Base-by-base conservation (phyloP, 2,113 vertebrate species). In the Dicerorhinus sumatrensis region DNA sequence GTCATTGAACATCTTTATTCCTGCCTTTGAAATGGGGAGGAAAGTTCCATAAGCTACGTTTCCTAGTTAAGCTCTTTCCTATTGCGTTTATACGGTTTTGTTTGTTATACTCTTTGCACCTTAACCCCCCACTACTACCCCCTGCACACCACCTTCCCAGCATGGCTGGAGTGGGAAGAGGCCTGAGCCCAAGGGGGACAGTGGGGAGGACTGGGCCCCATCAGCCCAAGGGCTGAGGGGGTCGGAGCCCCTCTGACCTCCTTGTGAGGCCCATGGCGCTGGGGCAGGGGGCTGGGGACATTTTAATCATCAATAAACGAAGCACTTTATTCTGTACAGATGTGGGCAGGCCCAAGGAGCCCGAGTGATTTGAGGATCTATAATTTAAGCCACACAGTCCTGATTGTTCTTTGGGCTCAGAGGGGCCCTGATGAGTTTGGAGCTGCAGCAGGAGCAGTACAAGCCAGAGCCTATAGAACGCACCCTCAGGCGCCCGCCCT, bases 251-350 rank as follows among this genome's bases (percentile, higher is more conserved):
- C 97, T 98, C 93, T 96, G 96, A 98, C 98, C 97, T 72, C 98
- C 98, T 81, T 89, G 72, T 75, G 94, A 93, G 81, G 89, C 93
- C 96, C 60, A 2, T 3, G 89, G 95, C 77, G 0, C 95, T 73
- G 95, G 98, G 94, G 92, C 86, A 84, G 96, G 73, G 94, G 83
- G 58, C 94, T 92, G 98, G 98, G 95, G 96, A 95, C 95, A 98
- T 98, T 98, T 98, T 98, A 98, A 98, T 98, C 98, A 98, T 98
- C 97, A 98, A 98, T 98, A 98, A 99, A 99, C 0, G 58, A 99
- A 99, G 99, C 99, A 99, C 99, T 99, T 99, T 99, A 99, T 99
- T 99, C 98, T 99, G 98, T 98, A 99, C 98, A 98, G 98, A 97
- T 79, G 95, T 97, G 98, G 98, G 97, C 89, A 89, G 90, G 95